phyloP scores from a whole-genome alignment of 2,797 vertebrate species.

The Galaxias olidus region DNA sequence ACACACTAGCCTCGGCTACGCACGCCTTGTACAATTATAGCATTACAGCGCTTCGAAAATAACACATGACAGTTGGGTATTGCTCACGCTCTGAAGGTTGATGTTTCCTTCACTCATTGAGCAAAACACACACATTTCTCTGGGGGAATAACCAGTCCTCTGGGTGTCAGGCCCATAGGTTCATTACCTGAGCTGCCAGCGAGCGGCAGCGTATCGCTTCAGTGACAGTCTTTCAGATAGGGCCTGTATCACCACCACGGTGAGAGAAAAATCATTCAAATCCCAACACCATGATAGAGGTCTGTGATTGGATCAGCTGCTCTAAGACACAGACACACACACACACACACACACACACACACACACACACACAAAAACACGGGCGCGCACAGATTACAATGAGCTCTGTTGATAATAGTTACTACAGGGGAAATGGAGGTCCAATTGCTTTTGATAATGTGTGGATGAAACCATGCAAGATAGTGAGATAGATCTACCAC shows the following conservation, averaged over 20 bases:
- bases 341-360: not conserved
- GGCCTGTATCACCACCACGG: slow-evolving; percentile 42
- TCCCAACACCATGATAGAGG: too few species aligned
- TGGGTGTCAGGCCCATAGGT: slow-evolving; percentile 59
- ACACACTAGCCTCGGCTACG: slow-evolving; percentile 6
- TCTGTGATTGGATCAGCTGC: too few species aligned
- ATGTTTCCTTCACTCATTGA: slow-evolving; percentile 44
- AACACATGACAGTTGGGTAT: slow-evolving; percentile 68
- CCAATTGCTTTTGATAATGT: slow-evolving; percentile 30
- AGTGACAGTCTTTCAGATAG: slow-evolving; percentile 59
- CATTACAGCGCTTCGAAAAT: slow-evolving; percentile 67
- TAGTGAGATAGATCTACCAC: slow-evolving; percentile 7
- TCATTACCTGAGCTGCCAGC: slow-evolving; percentile 71
- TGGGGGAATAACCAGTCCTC: not conserved
- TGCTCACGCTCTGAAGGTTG: slow-evolving; percentile 32
- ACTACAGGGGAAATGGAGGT: slow-evolving; percentile 22
- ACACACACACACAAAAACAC: not conserved
- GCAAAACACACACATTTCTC: slow-evolving; percentile 18
- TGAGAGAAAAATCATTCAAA: too few species aligned
- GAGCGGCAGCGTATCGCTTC: slow-evolving; percentile 24
- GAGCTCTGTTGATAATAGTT: slow-evolving; percentile 21
- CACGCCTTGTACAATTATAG: slow-evolving; percentile 66
- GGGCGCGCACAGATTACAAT: slow-evolving; percentile 2
- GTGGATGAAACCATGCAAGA: slow-evolving; percentile 28
- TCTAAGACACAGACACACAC: not conserved